Conservation (phyloP, 2,113 vertebrate genomes). For the Ageneiosus marmoratus region DNA sequence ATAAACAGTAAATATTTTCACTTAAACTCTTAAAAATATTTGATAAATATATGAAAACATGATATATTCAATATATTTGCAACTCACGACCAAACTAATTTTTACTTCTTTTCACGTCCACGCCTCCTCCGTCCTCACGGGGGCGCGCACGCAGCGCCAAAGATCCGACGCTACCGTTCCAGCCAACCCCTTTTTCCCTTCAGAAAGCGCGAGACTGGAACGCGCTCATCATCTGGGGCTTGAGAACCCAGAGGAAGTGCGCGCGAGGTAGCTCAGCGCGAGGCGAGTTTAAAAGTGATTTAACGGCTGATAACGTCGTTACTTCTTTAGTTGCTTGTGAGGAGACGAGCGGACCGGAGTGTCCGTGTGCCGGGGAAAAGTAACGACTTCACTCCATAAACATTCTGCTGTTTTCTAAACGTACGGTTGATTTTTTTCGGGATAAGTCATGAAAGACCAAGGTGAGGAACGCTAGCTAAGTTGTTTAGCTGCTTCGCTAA, state of each 20-base stretch:
- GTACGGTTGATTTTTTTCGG: not conserved
- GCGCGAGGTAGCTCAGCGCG: not conserved
- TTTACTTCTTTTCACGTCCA: not conserved
- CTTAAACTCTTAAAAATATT: not conserved
- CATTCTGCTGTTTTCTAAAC: not conserved
- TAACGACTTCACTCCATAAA: too few relatives aligned
- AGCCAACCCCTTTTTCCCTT: slow-evolving; percentile 1
- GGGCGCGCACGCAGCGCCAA: not conserved
- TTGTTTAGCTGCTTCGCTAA: slow-evolving; percentile 23
- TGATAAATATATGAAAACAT: not conserved
- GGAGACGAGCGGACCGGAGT: too few relatives aligned
- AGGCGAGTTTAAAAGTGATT: not conserved
- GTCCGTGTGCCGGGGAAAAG: not conserved
- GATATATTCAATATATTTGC: not conserved
- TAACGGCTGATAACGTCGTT: too few relatives aligned
- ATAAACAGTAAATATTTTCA: not conserved
- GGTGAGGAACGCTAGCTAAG: slow-evolving; percentile 7
- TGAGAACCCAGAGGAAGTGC: slow-evolving; percentile 25
- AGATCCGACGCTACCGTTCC: not conserved
- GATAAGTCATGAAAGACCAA: not conserved
- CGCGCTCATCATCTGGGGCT: slow-evolving; percentile 19
- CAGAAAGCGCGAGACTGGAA: slow-evolving; percentile 39
- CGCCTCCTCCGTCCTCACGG: not conserved
- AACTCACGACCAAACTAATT: not conserved
- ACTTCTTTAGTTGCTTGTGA: not conserved